Evolutionary conservation across 2,113 vertebrate species (phyloP).

Genomic region (Paralichthys olivaceus): DNA sequence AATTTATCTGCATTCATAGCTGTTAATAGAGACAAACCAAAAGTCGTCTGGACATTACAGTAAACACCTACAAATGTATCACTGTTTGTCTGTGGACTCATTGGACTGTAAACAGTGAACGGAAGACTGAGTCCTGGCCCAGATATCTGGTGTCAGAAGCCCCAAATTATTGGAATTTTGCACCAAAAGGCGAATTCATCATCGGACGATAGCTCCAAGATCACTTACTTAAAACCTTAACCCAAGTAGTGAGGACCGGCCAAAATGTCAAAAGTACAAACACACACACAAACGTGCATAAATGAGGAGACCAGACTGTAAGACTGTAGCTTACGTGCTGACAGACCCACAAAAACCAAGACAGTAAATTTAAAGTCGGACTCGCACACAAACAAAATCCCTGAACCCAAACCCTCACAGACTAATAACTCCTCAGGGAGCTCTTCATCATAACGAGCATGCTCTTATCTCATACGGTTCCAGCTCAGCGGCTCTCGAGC

Average conservation of each 20-base stretch:
- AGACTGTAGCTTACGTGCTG: background rate
- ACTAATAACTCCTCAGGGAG: constrained; percentile 64
- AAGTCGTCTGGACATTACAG: background rate
- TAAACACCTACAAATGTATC: too few species aligned
- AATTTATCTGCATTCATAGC: too few species aligned
- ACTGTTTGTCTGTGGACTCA: too few species aligned
- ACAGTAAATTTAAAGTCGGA: background rate
- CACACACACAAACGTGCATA: background rate
- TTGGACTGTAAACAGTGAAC: background rate
- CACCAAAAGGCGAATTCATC: too few species aligned
- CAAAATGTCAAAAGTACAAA: too few species aligned
- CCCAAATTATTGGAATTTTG: too few species aligned
- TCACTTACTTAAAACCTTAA: too few species aligned
- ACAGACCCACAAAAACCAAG: background rate
- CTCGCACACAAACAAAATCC: constrained; percentile 33
- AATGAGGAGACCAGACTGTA: background rate
- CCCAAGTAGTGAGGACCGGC: too few species aligned
- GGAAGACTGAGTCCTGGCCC: background rate
- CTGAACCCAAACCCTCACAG: constrained; percentile 18
- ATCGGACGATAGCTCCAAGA: too few species aligned
- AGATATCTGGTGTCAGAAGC: too few species aligned
- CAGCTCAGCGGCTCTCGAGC: constrained; percentile 53
- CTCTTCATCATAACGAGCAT: constrained; percentile 56
- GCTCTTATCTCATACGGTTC: constrained; percentile 65
- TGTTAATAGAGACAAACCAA: background rate